These are phyloP conservation scores for Bubalus kerabau DNA, from an alignment of 2,113 vertebrate genomes.

Conservation along the genomic window DNA sequence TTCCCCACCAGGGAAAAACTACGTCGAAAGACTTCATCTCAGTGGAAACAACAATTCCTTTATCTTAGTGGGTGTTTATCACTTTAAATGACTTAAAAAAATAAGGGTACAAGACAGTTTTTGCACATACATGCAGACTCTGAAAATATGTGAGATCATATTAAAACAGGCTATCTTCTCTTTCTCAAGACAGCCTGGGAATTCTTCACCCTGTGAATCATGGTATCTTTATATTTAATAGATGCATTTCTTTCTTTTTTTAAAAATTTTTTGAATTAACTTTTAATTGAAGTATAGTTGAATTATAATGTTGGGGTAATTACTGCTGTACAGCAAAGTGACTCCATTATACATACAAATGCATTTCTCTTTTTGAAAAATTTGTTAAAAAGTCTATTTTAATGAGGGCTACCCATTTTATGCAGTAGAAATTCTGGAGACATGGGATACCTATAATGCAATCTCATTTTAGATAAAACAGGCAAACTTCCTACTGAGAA, in stretches of 20 bases:
- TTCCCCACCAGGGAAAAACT: not conserved
- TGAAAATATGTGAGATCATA: not conserved
- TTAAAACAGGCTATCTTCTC: not conserved
- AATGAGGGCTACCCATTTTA: not conserved
- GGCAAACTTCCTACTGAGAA: not conserved
- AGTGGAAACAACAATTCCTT: not conserved
- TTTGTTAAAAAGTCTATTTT: not conserved
- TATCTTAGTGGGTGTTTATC: not conserved
- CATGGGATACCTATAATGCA: not conserved
- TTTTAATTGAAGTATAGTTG: not conserved
- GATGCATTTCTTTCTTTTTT: not conserved
- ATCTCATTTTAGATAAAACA: not conserved
- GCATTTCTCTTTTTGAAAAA: not conserved
- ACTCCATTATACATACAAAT: not conserved
- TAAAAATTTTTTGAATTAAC: not conserved
- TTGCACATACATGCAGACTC: not conserved
- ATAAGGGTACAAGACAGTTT: not conserved
- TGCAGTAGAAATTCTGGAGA: not conserved
- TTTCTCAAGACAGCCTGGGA: not conserved
- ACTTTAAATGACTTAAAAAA: not conserved
- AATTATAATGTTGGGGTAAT: not conserved
- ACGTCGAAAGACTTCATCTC: not conserved
- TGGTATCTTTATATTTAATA: not conserved
- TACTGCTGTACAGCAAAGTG: not conserved
- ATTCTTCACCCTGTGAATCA: not conserved